phyloP scores from a whole-genome alignment of 2,888 invertebrate genomes.

The Ophion costatus region DNA sequence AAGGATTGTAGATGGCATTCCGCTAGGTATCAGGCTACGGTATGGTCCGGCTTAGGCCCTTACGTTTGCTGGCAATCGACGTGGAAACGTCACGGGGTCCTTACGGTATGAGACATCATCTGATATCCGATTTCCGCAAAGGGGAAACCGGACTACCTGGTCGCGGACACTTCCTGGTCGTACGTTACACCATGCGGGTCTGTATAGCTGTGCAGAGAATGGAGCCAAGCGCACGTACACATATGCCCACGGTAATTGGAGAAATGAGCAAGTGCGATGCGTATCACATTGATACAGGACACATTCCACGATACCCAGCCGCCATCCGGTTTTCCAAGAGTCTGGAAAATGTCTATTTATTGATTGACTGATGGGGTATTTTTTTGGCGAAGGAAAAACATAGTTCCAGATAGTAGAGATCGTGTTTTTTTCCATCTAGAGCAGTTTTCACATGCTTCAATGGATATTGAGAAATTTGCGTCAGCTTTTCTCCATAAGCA shows the following conservation, averaged over 20 bases:
- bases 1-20: not conserved
- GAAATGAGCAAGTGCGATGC: slow-evolving; percentile 30
- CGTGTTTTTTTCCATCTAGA: no score
- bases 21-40: not conserved
- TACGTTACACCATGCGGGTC: slow-evolving; percentile 36
- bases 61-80: not conserved
- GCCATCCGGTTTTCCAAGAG: not conserved
- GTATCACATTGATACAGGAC: slow-evolving; percentile 4
- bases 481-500: no score
- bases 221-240: not conserved
- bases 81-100: slow-evolving; percentile 4
- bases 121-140: slow-evolving; percentile 78
- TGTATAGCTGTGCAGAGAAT: slow-evolving; percentile 1
- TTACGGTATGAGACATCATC: slow-evolving; percentile 56
- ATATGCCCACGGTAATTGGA: slow-evolving; percentile 42
- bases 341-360: not conserved
- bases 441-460: no score
- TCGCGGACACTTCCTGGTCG: slow-evolving; percentile 56
- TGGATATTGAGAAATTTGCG: no score
- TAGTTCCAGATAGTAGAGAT: no score
- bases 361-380: not conserved
- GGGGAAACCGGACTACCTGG: slow-evolving; percentile 66
- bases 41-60: not conserved
- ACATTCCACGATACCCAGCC: not conserved
- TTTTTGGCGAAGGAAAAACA: not conserved